These are phyloP conservation scores for Bolinopsis microptera DNA, from an alignment of 37 sponge, comb jelly and placozoan genomes.

Conservation along the genomic window DNA sequence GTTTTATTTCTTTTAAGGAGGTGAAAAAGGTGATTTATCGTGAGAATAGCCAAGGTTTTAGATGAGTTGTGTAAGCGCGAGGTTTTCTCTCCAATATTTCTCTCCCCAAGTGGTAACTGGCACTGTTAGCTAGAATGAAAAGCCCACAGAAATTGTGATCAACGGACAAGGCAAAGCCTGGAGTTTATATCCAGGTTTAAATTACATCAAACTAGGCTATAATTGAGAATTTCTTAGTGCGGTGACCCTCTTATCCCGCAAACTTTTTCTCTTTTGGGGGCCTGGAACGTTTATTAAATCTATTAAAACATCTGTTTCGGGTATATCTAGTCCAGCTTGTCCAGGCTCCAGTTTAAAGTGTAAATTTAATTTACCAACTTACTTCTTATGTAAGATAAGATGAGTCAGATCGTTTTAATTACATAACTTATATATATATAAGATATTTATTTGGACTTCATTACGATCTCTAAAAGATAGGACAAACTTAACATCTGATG, in stretches of 20 bases:
- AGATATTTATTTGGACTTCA: neutral
- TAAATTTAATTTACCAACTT: neutral
- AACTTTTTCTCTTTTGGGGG: neutral
- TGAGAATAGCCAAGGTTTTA: too few species aligned
- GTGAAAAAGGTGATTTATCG: neutral
- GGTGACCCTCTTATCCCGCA: neutral
- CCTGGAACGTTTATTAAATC: neutral
- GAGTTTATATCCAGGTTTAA: neutral
- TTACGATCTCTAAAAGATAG: neutral
- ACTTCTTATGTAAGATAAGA: neutral
- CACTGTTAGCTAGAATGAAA: neutral
- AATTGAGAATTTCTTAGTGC: neutral
- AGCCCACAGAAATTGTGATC: neutral
- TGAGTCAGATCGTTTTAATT: neutral
- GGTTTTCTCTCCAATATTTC: neutral
- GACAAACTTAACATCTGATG: conserved; percentile 35
- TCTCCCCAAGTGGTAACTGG: neutral
- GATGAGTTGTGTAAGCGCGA: too few species aligned
- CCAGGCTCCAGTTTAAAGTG: neutral
- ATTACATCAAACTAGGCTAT: neutral
- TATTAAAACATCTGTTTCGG: neutral
- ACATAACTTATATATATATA: conserved; percentile 48
- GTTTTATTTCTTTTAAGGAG: neutral
- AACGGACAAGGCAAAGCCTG: neutral
- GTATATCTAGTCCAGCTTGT: neutral